Conservation (phyloP, 2,888 invertebrate species). For the Phyllotreta striolata region DNA sequence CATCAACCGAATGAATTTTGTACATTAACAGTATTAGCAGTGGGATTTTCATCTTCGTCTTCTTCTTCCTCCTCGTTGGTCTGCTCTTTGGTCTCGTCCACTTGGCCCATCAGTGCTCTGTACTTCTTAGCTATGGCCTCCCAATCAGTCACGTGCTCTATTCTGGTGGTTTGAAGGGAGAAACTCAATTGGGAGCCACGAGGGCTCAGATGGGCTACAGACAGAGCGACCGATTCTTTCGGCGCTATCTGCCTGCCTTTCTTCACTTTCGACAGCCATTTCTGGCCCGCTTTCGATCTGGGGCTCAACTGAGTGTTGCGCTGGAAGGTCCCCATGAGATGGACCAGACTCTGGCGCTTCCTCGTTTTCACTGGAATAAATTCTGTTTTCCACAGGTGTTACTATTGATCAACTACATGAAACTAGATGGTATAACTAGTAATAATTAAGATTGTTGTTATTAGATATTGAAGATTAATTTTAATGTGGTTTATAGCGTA, state of each 20-base stretch:
- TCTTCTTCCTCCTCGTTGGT: slow-evolving; percentile 55
- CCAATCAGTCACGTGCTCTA: slow-evolving; percentile 93
- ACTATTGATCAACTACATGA: slow-evolving; percentile 33
- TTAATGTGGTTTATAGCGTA: too few species aligned
- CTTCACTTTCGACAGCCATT: slow-evolving; percentile 88
- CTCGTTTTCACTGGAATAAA: slow-evolving; percentile 56
- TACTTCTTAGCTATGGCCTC: slow-evolving; percentile 90
- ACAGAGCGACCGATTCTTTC: slow-evolving; percentile 80
- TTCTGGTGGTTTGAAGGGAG: slow-evolving; percentile 76
- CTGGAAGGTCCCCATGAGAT: slow-evolving; percentile 79
- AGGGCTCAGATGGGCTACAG: slow-evolving; percentile 83
- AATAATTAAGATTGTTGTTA: slow-evolving; percentile 12
- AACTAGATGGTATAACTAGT: slow-evolving; percentile 22
- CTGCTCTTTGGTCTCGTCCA: slow-evolving; percentile 65
- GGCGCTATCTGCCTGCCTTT: slow-evolving; percentile 78
- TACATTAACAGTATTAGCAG: slow-evolving; percentile 47
- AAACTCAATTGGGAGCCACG: slow-evolving; percentile 86
- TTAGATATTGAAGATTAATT: not conserved
- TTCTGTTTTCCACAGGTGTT: slow-evolving; percentile 37
- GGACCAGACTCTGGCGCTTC: slow-evolving; percentile 79
- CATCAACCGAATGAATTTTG: slow-evolving; percentile 46
- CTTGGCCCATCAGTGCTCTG: slow-evolving; percentile 73
- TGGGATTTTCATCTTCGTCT: slow-evolving; percentile 50
- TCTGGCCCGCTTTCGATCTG: slow-evolving; percentile 85
- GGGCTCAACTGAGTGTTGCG: slow-evolving; percentile 77